Conservation (phyloP, 2,888 invertebrate species). For the Flexamia atlantica region DNA sequence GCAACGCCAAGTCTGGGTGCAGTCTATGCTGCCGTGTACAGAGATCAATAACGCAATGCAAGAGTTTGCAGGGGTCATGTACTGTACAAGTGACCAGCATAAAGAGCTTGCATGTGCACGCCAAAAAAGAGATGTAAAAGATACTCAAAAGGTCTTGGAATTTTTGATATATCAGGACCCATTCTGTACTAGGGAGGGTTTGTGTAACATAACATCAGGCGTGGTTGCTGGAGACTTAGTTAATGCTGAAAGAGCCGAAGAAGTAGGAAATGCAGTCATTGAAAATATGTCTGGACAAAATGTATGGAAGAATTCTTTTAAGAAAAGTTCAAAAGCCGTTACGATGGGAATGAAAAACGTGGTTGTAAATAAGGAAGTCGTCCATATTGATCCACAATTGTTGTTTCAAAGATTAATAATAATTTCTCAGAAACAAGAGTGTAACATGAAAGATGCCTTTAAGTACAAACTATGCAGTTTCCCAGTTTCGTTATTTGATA, state of each 20-base stretch:
- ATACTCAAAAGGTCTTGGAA: background rate
- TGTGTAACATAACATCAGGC: background rate
- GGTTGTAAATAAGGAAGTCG: too few species aligned
- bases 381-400: too few species aligned
- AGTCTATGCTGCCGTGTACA: background rate
- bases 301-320: background rate
- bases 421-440: too few species aligned
- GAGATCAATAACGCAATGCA: background rate
- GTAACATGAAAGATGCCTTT: too few species aligned
- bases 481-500: too few species aligned
- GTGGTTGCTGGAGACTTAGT: background rate
- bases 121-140: background rate
- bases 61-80: background rate
- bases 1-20: background rate
- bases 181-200: background rate
- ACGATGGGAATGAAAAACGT: too few species aligned
- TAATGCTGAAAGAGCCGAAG: background rate
- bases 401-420: too few species aligned
- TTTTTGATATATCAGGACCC: background rate
- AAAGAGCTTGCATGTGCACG: background rate
- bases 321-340: too few species aligned
- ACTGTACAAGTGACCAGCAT: background rate
- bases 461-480: too few species aligned
- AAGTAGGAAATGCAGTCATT: background rate
- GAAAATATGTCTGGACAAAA: background rate